Conservation (phyloP, 2,888 invertebrate genomes). For the Metellina segmentata region DNA sequence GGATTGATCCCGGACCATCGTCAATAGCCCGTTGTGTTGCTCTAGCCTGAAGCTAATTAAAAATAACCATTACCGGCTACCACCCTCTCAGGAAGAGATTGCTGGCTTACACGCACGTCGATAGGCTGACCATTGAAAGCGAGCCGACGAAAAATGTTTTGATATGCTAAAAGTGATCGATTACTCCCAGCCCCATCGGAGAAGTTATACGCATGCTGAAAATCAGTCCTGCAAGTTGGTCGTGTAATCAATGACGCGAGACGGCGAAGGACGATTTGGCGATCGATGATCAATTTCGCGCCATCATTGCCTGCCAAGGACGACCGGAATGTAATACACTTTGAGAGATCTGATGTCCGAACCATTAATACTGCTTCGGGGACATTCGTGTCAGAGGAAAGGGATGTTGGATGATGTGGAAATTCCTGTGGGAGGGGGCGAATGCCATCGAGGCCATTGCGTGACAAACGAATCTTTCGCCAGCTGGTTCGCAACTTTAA, state of each 20-base stretch:
- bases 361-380: neutral
- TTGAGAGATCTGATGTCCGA: neutral
- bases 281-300: slow-evolving; percentile 41
- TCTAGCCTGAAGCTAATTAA: no score
- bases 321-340: neutral
- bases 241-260: slow-evolving; percentile 12
- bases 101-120: no score
- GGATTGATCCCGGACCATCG: no score
- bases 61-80: no score
- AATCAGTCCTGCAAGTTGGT: neutral
- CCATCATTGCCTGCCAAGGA: neutral
- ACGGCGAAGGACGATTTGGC: slow-evolving; percentile 2
- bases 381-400: neutral
- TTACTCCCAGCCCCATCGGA: neutral
- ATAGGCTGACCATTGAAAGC: no score
- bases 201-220: neutral
- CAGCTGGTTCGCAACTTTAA: no score
- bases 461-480: no score
- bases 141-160: no score
- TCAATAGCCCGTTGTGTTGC: no score
- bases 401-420: neutral
- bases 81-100: no score
- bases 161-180: no score
- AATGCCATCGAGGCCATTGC: no score
- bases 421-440: neutral